Conservation (phyloP, 2,888 invertebrate genomes). For the Athalia circularis region DNA sequence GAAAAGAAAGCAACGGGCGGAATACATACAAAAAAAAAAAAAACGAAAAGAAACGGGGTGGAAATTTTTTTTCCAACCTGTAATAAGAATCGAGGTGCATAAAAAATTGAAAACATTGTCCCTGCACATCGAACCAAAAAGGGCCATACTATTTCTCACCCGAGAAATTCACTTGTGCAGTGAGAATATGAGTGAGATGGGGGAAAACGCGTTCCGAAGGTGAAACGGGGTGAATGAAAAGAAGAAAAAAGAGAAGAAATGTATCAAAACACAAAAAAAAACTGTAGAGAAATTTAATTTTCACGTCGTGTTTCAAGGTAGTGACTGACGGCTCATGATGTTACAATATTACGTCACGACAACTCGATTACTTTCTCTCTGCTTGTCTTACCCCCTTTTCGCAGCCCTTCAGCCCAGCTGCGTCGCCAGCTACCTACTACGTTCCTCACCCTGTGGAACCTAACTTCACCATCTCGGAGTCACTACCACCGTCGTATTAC, state of each 20-base stretch:
- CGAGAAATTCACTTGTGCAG: too few relatives aligned
- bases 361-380: slow-evolving; percentile 31
- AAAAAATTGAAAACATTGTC: too few relatives aligned
- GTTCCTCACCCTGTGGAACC: not conserved
- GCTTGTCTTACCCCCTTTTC: not conserved
- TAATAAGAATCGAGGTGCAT: too few relatives aligned
- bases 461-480: slow-evolving; percentile 16
- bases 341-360: slow-evolving; percentile 21
- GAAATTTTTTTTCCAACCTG: too few relatives aligned
- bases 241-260: too few relatives aligned
- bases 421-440: not conserved
- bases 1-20: slow-evolving; percentile 4
- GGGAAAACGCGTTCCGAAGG: too few relatives aligned
- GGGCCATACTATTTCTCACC: too few relatives aligned
- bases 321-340: not conserved
- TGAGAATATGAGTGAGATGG: too few relatives aligned
- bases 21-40: not conserved
- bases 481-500: slow-evolving; percentile 6
- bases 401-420: slow-evolving; percentile 3
- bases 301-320: not conserved
- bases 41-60: not conserved
- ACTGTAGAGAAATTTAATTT: not conserved
- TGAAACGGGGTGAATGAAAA: too few relatives aligned
- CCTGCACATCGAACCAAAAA: too few relatives aligned
- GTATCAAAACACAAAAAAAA: too few relatives aligned